A percentile compares a stretch with the other conserved stretches of the same genome.
phyloP scores from a whole-genome alignment of 1,140 invertebrate species.

The Gonatopus flavifemur region DNA sequence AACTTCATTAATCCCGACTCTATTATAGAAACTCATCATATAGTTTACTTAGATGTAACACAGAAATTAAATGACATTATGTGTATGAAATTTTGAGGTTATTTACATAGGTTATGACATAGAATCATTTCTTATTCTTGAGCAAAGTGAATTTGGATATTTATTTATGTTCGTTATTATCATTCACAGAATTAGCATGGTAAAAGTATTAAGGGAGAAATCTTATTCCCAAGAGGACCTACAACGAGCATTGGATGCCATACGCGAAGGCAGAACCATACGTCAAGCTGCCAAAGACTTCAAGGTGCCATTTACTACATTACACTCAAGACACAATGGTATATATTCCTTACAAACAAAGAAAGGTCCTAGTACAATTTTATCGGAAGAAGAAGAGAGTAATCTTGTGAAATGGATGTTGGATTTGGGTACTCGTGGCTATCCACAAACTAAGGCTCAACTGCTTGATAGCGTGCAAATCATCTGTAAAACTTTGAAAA shows the following conservation, averaged over 20 bases:
- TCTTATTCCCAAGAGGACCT: not conserved
- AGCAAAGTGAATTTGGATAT: no score
- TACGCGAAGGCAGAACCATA: conserved; percentile 1
- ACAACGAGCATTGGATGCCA: not conserved
- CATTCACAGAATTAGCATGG: no score
- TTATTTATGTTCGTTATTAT: no score
- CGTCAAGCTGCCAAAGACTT: conserved; percentile 15
- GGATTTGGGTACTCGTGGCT: conserved; percentile 30
- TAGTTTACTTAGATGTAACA: no score
- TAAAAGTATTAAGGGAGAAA: not conserved
- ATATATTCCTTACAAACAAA: conserved; percentile 24
- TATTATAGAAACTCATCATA: no score
- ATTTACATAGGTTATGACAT: no score
- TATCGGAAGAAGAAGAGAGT: conserved; percentile 35
- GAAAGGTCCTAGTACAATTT: conserved; percentile 33
- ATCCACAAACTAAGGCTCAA: conserved; percentile 38
- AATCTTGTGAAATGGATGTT: conserved; percentile 39
- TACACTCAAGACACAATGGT: conserved; percentile 35
- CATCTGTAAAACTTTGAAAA: conserved; percentile 6
- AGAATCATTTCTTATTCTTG: no score
- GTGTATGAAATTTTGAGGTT: no score
- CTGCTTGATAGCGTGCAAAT: conserved; percentile 39
- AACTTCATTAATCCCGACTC: no score
- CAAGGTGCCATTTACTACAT: conserved; percentile 38
- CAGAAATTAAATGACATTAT: no score